Evolutionary conservation across 2,797 vertebrate genomes (phyloP), one percentile per base, ranked within the genome.

Genomic region (Emys orbicularis): DNA sequence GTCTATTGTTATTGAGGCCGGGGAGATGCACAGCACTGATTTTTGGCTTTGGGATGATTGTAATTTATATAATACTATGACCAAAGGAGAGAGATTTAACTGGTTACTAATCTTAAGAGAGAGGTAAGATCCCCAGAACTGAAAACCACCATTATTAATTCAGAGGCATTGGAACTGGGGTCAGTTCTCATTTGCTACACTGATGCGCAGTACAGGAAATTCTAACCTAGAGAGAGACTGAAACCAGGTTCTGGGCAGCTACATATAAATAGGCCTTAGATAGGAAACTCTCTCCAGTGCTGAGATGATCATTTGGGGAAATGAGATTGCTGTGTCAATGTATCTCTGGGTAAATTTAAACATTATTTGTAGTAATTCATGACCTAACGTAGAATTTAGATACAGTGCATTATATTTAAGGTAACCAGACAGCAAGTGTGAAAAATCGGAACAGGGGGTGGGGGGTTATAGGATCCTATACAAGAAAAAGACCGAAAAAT

Each of bases 141-240:
- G 10, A 93, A 80, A 90, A 91, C 4, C 5, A 82, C 87, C 54
- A 80, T 84, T 83, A 92, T 87, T 92, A 91, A 97, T 91, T 92
- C 47, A 95, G 59, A 94, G 21, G 3, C 34, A 16, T 84, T 76
- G 84, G 41, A 84, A 90, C 4, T 37, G 47, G 12, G 19, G 5
- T 93, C 82, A 84, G 72, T 74, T 31, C 11, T 94, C 86, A 76
- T 61, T 92, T 86, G 83, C 61, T 53, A 50, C 54, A 83, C 79
- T 61, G 15, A 84, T 4, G 81, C 53, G 44, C 4, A 84, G 84
- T 29, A 89, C 0, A 50, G 16, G 61, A 84, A 96, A 92, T 79
- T 83, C 49, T 83, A 44, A 83, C 68, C 54, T 61, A 72, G 34
- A 94, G 37, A 86, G 13, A 57, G 12, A 12, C 0, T 0, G 16